These are phyloP conservation scores for Mola mola DNA, from an alignment of 2,113 vertebrate species.

Conservation along the genomic window DNA sequence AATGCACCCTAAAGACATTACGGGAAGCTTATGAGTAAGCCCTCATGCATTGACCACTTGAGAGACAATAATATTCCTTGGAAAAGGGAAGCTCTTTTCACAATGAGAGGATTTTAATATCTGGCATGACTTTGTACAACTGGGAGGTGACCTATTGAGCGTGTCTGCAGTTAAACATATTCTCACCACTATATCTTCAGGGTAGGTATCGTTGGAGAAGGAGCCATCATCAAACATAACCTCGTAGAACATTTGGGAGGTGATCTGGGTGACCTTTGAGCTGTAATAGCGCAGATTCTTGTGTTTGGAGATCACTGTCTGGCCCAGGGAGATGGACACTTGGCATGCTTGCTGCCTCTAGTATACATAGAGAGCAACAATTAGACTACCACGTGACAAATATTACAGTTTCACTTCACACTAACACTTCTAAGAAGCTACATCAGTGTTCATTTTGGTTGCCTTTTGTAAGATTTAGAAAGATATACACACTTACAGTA, in stretches of 20 bases:
- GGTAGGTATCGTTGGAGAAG: slow-evolving; percentile 94
- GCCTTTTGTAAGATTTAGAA: too few relatives aligned
- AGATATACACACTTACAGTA: neutral
- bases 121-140: slow-evolving; percentile 3
- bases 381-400: slow-evolving; percentile 25
- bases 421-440: neutral
- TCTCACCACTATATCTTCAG: slow-evolving; percentile 97
- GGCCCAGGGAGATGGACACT: slow-evolving; percentile 86
- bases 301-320: slow-evolving; percentile 95
- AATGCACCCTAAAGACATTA: too few relatives aligned
- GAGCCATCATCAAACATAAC: slow-evolving; percentile 96
- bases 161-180: slow-evolving; percentile 40
- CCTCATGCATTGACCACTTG: neutral
- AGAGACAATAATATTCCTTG: neutral
- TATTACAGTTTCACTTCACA: neutral
- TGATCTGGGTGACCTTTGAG: slow-evolving; percentile 88
- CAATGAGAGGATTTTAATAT: slow-evolving; percentile 9
- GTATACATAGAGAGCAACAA: slow-evolving; percentile 26
- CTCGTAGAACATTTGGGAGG: slow-evolving; percentile 94
- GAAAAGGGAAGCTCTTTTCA: neutral
- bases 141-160: slow-evolving; percentile 21
- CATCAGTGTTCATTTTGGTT: too few relatives aligned
- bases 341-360: slow-evolving; percentile 85
- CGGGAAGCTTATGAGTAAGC: too few relatives aligned
- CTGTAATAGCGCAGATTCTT: slow-evolving; percentile 95